A percentile compares a stretch with the other conserved stretches of the same genome.
These are phyloP conservation scores for Knipowitschia caucasica DNA, from an alignment of 2,797 vertebrate species.

Conservation along the genomic window DNA sequence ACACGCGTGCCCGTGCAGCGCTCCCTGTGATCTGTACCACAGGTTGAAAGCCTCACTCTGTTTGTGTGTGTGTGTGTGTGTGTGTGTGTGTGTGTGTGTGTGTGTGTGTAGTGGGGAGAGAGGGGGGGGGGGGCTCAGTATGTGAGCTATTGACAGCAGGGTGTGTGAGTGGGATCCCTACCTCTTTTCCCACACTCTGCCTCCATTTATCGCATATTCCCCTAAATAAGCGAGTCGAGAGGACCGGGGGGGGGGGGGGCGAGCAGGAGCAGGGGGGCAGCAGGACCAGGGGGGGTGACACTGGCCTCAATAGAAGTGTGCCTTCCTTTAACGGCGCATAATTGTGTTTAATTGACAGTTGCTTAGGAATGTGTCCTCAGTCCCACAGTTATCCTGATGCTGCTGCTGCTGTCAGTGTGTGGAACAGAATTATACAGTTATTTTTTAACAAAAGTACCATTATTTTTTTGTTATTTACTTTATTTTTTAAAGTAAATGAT, in stretches of 20 bases:
- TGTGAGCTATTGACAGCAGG: constrained; percentile 56
- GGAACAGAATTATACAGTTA: too few species aligned
- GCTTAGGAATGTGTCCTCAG: constrained; percentile 35
- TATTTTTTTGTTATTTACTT: neutral
- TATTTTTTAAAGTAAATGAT: too few species aligned
- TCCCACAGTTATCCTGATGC: neutral
- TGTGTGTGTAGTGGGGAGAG: too few species aligned
- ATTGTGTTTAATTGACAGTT: constrained; percentile 64
- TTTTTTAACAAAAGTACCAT: too few species aligned
- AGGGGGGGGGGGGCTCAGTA: constrained; percentile 2
- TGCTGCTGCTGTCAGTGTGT: constrained; percentile 1
- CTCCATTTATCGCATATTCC: constrained; percentile 79
- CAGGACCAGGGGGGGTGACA: constrained; percentile 30
- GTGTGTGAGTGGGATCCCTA: constrained; percentile 75
- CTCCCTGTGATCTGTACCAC: constrained; percentile 51
- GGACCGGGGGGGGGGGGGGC: constrained; percentile 30
- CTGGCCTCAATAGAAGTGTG: constrained; percentile 83
- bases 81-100: too few species aligned
- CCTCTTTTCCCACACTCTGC: constrained; percentile 82
- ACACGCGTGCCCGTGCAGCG: constrained; percentile 41
- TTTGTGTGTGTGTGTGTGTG: too few species aligned
- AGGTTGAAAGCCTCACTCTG: constrained; percentile 52
- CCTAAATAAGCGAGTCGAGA: constrained; percentile 8
- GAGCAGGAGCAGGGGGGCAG: too few species aligned
- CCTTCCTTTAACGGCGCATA: constrained; percentile 63